Percentiles rank a stretch among this genome's conserved stretches.
Evolutionary conservation across 1,140 invertebrate species (phyloP).

Genomic region (Drosophila cardini): DNA sequence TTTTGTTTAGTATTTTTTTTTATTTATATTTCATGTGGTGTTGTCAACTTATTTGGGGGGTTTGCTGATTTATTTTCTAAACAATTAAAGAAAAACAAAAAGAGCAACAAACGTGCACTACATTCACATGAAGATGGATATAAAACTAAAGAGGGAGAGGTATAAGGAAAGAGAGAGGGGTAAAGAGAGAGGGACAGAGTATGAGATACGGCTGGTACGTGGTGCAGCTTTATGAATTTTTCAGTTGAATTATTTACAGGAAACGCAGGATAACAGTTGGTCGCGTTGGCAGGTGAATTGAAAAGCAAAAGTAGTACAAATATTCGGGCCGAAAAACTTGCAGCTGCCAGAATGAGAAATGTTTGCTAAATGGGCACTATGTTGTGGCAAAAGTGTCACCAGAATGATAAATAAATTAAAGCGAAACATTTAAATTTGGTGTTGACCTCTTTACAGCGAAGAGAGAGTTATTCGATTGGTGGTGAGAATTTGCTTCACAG

Average conservation of each 20-base stretch:
- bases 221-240: conserved; percentile 72
- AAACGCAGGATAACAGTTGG: conserved; percentile 62
- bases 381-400: conserved; percentile 35
- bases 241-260: conserved; percentile 74
- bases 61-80: conserved; percentile 78
- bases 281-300: conserved; percentile 42
- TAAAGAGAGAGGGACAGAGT: conserved; percentile 4
- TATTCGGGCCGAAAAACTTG: conserved; percentile 31
- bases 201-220: conserved; percentile 14
- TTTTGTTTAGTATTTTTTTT: conserved; percentile 43
- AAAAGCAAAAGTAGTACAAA: conserved; percentile 29
- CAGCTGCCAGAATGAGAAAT: conserved; percentile 45
- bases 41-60: conserved; percentile 74
- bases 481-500: background rate
- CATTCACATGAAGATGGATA: conserved; percentile 6
- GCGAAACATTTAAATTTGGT: conserved; percentile 31
- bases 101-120: conserved; percentile 3
- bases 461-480: background rate
- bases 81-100: conserved; percentile 76
- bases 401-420: conserved; percentile 17
- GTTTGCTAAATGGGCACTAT: conserved; percentile 50
- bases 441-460: background rate
- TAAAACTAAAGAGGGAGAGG: background rate
- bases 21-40: conserved; percentile 62
- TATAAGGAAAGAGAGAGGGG: background rate